Evolutionary conservation across 1,140 invertebrate genomes (phyloP).

Genomic region (Phymastichus coffea): DNA sequence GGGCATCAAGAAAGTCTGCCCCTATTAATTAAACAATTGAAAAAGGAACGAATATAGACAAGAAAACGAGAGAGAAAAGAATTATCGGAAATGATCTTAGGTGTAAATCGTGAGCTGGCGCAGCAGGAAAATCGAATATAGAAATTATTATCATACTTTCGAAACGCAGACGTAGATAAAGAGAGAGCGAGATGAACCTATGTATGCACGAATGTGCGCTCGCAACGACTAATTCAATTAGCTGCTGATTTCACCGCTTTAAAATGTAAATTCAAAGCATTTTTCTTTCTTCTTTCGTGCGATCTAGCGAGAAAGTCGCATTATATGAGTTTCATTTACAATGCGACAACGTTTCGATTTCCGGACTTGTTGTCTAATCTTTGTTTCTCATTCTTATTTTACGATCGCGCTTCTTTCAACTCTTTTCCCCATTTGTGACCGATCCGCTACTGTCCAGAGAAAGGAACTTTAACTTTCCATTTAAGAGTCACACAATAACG

Average conservation of each 20-base stretch:
- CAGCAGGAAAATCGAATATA: slow-evolving; percentile 6
- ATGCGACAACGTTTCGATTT: too few species aligned
- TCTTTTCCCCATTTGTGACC: not conserved
- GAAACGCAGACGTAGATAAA: not conserved
- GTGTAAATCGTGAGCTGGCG: not conserved
- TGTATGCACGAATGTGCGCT: too few species aligned
- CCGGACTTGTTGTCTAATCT: not conserved
- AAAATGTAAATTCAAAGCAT: slow-evolving; percentile 21
- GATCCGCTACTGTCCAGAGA: not conserved
- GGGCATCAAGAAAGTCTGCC: not conserved
- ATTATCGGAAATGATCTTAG: not conserved
- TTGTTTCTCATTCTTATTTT: not conserved
- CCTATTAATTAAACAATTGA: slow-evolving; percentile 24
- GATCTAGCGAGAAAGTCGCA: too few species aligned
- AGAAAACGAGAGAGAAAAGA: not conserved
- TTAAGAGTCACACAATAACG: slow-evolving; percentile 13
- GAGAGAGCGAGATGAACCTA: too few species aligned
- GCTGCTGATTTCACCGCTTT: slow-evolving; percentile 12
- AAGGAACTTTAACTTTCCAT: slow-evolving; percentile 19
- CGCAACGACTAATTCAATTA: slow-evolving; percentile 14
- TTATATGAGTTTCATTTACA: too few species aligned
- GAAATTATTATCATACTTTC: slow-evolving; percentile 13
- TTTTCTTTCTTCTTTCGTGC: slow-evolving; percentile 4
- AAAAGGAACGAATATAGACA: not conserved
- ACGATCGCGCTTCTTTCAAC: not conserved